Conservation (phyloP, 2,888 invertebrate genomes). For the Brachypalpus laphriformis region DNA sequence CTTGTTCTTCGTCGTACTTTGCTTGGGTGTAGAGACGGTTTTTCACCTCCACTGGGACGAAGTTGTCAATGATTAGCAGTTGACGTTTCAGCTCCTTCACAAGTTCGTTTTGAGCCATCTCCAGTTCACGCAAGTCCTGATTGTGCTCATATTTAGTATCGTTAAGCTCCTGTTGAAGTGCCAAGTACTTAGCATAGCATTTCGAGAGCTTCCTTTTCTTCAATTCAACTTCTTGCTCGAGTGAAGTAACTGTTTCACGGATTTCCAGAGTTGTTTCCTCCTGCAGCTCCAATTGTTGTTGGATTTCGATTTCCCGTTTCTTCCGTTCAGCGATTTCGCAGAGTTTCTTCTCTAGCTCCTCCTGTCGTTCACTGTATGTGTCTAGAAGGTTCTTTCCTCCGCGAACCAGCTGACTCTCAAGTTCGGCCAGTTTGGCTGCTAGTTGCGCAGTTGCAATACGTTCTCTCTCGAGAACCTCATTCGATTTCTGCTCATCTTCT, state of each 20-base stretch:
- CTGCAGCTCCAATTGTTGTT: constrained; percentile 95
- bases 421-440: constrained; percentile 89
- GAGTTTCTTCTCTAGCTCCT: constrained; percentile 92
- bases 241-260: constrained; percentile 93
- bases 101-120: constrained; percentile 95
- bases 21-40: constrained; percentile 89
- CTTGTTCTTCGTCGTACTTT: constrained; percentile 91
- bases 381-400: constrained; percentile 98
- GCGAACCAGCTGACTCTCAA: constrained; percentile 96
- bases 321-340: constrained; percentile 94
- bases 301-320: constrained; percentile 91
- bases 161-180: constrained; percentile 88
- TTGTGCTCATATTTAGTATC: constrained; percentile 95
- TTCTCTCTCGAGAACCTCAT: constrained; percentile 86
- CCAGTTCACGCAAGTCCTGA: constrained; percentile 94
- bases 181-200: constrained; percentile 91
- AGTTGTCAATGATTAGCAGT: constrained; percentile 94
- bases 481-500: constrained; percentile 80
- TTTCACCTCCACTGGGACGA: constrained; percentile 93
- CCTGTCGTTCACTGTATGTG: constrained; percentile 96
- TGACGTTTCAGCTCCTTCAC: constrained; percentile 95
- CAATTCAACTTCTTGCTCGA: constrained; percentile 98
- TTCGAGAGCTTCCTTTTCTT: constrained; percentile 96
- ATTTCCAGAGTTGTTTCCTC: constrained; percentile 96
- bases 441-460: constrained; percentile 89